Percentiles rank a stretch among this genome's conserved stretches.
phyloP scores from a whole-genome alignment of 1,140 invertebrate genomes.

The Drosophila hydei region DNA sequence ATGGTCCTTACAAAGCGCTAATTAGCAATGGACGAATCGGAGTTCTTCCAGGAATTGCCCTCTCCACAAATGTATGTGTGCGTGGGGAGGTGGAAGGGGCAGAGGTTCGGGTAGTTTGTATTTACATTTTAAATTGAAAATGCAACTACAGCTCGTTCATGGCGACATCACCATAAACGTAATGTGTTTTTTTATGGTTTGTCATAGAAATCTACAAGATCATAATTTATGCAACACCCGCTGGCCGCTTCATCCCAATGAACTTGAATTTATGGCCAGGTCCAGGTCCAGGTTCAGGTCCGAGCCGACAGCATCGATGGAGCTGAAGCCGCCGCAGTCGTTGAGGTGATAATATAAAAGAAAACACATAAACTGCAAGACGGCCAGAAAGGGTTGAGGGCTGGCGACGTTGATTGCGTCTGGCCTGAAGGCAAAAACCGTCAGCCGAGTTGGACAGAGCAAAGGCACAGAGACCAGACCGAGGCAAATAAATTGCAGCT shows the following conservation, averaged over 20 bases:
- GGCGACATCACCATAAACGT: constrained; percentile 62
- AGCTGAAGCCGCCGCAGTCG: constrained; percentile 32
- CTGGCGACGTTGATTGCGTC: constrained; percentile 57
- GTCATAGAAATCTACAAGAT: constrained; percentile 74
- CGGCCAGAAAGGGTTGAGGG: constrained; percentile 18
- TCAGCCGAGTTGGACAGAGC: constrained; percentile 20
- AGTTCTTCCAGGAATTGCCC: constrained; percentile 4
- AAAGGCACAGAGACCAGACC: constrained; percentile 1
- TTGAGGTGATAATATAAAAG: constrained; percentile 76
- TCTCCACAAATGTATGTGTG: background rate
- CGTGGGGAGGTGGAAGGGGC: too few species aligned
- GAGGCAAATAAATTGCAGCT: constrained; percentile 78
- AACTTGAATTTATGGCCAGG: constrained; percentile 71
- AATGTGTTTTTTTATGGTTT: constrained; percentile 66
- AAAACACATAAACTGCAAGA: constrained; percentile 61
- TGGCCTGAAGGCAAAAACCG: constrained; percentile 58
- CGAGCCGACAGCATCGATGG: constrained; percentile 38
- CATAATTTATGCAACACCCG: constrained; percentile 72
- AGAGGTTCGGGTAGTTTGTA: constrained; percentile 1
- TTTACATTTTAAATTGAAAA: constrained; percentile 74
- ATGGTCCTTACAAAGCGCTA: constrained; percentile 37
- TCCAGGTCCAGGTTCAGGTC: constrained; percentile 2
- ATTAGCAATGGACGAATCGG: constrained; percentile 16
- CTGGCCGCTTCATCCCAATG: constrained; percentile 5
- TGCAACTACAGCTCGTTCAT: constrained; percentile 36